Evolutionary conservation across 1,140 invertebrate genomes (phyloP).

Genomic region (Calliphora vicina): DNA sequence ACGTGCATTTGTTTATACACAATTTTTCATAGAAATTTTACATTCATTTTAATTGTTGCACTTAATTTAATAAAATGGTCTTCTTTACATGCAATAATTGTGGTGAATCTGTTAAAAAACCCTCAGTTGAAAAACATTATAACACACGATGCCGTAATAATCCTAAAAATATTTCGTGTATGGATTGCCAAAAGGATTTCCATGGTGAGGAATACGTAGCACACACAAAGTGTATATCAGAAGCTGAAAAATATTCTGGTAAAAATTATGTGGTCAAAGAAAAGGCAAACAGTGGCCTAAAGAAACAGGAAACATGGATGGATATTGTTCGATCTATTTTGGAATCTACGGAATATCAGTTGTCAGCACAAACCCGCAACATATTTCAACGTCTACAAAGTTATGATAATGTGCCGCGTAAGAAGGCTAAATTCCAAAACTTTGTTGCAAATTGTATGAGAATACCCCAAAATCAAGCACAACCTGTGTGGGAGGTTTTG

Average conservation of each 20-base stretch:
- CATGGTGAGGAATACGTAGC: constrained; percentile 81
- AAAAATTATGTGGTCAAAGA: constrained; percentile 80
- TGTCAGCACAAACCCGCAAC: constrained; percentile 67
- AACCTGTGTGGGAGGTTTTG: constrained; percentile 75
- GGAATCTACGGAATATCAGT: constrained; percentile 66
- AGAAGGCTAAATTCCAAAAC: constrained; percentile 87
- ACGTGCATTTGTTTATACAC: constrained; percentile 38
- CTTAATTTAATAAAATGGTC: constrained; percentile 73
- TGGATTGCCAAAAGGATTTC: constrained; percentile 89
- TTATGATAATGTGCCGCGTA: constrained; percentile 90
- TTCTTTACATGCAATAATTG: constrained; percentile 92
- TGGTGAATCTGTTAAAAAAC: constrained; percentile 89
- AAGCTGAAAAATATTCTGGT: constrained; percentile 89
- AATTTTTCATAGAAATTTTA: neutral
- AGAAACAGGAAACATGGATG: constrained; percentile 89
- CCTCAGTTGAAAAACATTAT: constrained; percentile 91
- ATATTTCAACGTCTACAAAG: constrained; percentile 77
- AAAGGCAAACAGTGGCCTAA: constrained; percentile 83
- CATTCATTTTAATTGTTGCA: neutral
- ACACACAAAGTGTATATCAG: constrained; percentile 92
- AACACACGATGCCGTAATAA: constrained; percentile 71
- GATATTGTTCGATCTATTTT: constrained; percentile 81
- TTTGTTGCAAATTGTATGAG: constrained; percentile 73
- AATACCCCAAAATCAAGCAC: constrained; percentile 67
- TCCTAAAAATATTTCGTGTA: constrained; percentile 76